Conservation (phyloP, 2,113 vertebrate species). For the Mus pahari region DNA sequence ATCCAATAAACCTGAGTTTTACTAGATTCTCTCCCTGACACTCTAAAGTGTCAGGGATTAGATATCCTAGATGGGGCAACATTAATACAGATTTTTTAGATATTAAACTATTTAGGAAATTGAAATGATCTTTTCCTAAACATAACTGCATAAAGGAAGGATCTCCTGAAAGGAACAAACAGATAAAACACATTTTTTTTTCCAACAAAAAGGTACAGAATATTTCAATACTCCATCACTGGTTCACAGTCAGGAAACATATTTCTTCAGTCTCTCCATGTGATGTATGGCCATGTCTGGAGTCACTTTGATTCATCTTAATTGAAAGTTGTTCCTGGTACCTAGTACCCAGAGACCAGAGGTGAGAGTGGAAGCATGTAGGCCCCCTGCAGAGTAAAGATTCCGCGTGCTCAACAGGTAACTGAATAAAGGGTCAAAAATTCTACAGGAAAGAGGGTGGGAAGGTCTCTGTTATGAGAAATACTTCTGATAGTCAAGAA, state of each 20-base stretch:
- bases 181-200: neutral
- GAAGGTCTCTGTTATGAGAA: neutral
- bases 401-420: neutral
- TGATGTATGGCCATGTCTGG: neutral
- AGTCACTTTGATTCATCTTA: neutral
- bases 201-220: neutral
- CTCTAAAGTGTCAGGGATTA: neutral
- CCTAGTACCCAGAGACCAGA: neutral
- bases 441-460: fast-evolving
- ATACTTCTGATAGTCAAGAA: neutral
- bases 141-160: neutral
- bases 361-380: neutral
- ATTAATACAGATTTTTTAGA: neutral
- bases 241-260: neutral
- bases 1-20: neutral
- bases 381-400: neutral
- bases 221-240: neutral
- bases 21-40: neutral
- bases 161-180: neutral
- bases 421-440: neutral
- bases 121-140: neutral
- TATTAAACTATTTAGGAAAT: neutral
- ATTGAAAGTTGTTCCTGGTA: neutral
- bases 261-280: neutral
- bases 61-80: neutral